Evolutionary conservation across 2,797 vertebrate genomes (phyloP).

Genomic region (Petrocephalus schoutedeni): DNA sequence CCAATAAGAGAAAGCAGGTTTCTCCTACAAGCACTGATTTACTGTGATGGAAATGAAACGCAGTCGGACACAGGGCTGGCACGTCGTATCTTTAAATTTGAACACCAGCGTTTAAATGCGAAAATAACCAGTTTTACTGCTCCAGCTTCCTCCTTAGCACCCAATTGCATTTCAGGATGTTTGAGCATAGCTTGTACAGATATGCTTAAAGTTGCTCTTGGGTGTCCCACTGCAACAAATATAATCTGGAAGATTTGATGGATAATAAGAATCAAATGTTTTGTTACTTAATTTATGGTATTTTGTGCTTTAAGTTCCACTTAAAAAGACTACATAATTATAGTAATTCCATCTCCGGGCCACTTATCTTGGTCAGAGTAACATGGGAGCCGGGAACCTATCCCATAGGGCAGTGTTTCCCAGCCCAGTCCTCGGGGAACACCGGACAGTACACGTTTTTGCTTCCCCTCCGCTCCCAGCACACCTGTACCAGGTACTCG

Average conservation of each 20-base stretch:
- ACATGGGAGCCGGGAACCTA: not conserved
- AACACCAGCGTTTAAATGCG: not conserved
- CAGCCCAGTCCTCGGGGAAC: too few species aligned
- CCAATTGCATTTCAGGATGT: not conserved
- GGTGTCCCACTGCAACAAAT: not conserved
- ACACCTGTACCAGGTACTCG: too few species aligned
- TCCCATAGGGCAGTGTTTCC: not conserved
- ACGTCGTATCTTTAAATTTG: not conserved
- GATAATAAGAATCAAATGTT: not conserved
- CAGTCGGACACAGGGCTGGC: not conserved
- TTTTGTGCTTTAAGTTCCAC: not conserved
- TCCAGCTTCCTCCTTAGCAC: not conserved
- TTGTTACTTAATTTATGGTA: not conserved
- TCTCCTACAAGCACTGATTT: not conserved
- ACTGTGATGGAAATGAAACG: not conserved
- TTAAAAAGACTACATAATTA: not conserved
- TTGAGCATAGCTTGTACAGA: not conserved
- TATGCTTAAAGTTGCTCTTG: not conserved
- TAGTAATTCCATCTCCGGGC: not conserved
- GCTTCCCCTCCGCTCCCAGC: too few species aligned
- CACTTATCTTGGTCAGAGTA: not conserved
- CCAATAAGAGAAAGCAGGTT: not conserved
- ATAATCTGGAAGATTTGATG: not conserved
- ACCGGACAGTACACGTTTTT: too few species aligned
- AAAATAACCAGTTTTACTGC: not conserved